Evolutionary conservation across 2,888 invertebrate genomes (phyloP).

Genomic region (Camponotus fellah): DNA sequence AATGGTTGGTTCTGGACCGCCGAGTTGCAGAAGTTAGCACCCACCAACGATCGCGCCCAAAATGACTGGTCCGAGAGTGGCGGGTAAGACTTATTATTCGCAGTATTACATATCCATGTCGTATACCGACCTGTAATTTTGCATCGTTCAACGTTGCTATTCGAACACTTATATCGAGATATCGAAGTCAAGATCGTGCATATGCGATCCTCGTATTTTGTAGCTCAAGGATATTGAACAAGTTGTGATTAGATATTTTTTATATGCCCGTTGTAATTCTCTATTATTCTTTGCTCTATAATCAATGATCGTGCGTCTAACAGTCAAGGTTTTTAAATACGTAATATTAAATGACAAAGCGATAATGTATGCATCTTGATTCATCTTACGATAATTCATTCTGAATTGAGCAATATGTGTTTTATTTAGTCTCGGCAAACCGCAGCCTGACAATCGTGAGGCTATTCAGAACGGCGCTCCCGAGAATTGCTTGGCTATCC

Average conservation of each 20-base stretch:
- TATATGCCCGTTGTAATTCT: background rate
- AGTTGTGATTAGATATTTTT: slow-evolving; percentile 23
- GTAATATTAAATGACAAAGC: background rate
- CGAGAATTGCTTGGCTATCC: slow-evolving; percentile 94
- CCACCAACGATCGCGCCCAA: slow-evolving; percentile 93
- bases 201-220: slow-evolving; percentile 5
- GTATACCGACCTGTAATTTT: slow-evolving; percentile 20
- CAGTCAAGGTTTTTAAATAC: slow-evolving; percentile 6
- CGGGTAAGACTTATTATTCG: slow-evolving; percentile 86
- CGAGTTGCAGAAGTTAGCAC: slow-evolving; percentile 94
- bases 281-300: slow-evolving; percentile 36
- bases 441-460: slow-evolving; percentile 96
- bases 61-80: slow-evolving; percentile 96
- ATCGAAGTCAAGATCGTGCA: background rate
- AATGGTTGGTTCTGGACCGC: slow-evolving; percentile 98
- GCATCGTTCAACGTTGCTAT: background rate
- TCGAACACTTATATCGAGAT: slow-evolving; percentile 1
- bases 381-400: background rate
- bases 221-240: slow-evolving; percentile 48
- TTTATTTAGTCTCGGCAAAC: slow-evolving; percentile 89
- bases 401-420: background rate
- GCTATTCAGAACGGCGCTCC: slow-evolving; percentile 93
- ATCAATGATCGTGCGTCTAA: slow-evolving; percentile 20
- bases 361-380: background rate
- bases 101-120: background rate